Evolutionary conservation across 30 jellyfish, hydroid and myxozoan species (phyloP).

Genomic region (Hydra vulgaris): DNA sequence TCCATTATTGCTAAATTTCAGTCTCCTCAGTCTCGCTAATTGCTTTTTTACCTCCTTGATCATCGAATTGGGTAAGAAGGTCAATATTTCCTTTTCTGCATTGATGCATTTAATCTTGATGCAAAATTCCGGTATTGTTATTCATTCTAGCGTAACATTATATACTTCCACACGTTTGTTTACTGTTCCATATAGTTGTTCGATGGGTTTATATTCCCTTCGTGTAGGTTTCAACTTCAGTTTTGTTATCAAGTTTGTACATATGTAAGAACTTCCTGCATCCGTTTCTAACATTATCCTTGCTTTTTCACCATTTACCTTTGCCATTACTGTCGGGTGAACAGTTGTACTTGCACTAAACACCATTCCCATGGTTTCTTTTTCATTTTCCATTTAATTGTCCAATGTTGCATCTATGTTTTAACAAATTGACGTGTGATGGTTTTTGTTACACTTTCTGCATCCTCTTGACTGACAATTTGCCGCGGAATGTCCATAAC

Average conservation of each 20-base stretch:
- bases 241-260: slow-evolving; percentile 51
- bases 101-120: slow-evolving; percentile 5
- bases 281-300: neutral
- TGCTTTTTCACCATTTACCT: neutral
- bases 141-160: neutral
- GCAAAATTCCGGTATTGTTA: neutral
- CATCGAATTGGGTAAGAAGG: slow-evolving; percentile 38
- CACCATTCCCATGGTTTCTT: neutral
- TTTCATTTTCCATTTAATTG: too few species aligned
- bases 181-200: slow-evolving; percentile 37
- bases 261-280: neutral
- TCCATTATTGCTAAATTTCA: slow-evolving; percentile 28
- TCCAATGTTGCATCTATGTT: neutral
- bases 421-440: neutral
- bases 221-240: slow-evolving; percentile 64
- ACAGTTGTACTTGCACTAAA: neutral
- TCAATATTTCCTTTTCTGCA: slow-evolving; percentile 27
- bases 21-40: slow-evolving; percentile 25
- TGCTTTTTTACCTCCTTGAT: slow-evolving; percentile 26
- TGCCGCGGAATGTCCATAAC: neutral
- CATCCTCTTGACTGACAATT: neutral
- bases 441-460: neutral
- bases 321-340: neutral
- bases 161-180: neutral
- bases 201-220: slow-evolving; percentile 20